These are phyloP conservation scores for Bellardia bayeri DNA, from an alignment of 2,888 invertebrate genomes.

Conservation along the genomic window DNA sequence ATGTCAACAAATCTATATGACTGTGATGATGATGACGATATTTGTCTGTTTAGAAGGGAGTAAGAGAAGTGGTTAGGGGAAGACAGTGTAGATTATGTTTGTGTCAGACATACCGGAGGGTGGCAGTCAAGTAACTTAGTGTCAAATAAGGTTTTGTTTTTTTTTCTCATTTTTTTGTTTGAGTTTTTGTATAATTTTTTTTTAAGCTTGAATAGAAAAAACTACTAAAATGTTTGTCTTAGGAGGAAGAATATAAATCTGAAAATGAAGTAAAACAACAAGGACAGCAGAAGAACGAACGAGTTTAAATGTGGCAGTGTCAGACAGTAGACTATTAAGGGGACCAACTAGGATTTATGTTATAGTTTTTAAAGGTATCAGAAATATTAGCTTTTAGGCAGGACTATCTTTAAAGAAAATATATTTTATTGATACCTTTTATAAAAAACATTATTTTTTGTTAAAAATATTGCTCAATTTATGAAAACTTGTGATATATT, in stretches of 20 bases:
- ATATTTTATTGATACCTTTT: too few species aligned
- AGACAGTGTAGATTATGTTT: constrained; percentile 14
- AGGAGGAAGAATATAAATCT: constrained; percentile 6
- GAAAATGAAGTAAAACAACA: neutral
- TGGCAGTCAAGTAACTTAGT: constrained; percentile 29
- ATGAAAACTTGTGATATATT: too few species aligned
- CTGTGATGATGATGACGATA: constrained; percentile 21
- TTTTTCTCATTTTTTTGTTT: neutral
- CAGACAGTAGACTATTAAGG: neutral
- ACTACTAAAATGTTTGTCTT: constrained; percentile 19
- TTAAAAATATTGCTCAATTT: too few species aligned
- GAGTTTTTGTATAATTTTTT: constrained; percentile 19
- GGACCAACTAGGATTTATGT: neutral
- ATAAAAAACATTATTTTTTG: too few species aligned
- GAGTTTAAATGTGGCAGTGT: neutral
- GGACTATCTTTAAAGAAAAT: too few species aligned
- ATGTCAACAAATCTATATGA: constrained; percentile 29
- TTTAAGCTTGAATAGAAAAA: constrained; percentile 32
- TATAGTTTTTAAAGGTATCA: too few species aligned
- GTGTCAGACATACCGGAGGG: neutral
- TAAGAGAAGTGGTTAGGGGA: neutral
- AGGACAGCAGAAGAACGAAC: neutral
- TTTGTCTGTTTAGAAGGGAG: constrained; percentile 2
- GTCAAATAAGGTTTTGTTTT: constrained; percentile 36
- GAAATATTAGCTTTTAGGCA: too few species aligned